Base-by-base conservation (phyloP, 2,888 invertebrate genomes). In the Desoria tigrina region DNA sequence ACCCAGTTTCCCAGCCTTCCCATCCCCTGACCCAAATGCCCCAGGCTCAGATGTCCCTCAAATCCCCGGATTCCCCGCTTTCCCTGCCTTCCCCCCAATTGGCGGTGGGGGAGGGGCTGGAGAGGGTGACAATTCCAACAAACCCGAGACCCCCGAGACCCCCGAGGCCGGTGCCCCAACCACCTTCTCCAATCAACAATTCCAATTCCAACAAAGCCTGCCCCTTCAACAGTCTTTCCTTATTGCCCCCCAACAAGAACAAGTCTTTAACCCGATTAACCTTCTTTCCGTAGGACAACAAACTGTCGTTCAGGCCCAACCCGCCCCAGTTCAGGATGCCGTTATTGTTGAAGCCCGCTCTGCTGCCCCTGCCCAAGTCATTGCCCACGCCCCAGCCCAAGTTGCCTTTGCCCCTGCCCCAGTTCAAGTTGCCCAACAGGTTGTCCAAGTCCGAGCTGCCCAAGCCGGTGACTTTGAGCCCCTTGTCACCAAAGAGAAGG, bases 401-500 rank as follows among this genome's bases (percentile, higher is more conserved):
- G 53, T 49, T 3, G 60, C 61, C 26, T 28, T 42, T 50, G 58
- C 56, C 32, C 51, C 53, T 27, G 54, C 57, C 45, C 32, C 63
- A 66, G 65, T 28, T 37, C 42, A 28, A 42, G 21, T 24, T 4
- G 59, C 59, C 28, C 60, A 53, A 23, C 55, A n/a, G 14, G 55
- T 53, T 37, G 65, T 55, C 42, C 23, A 56, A 16, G 39, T 71
- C 37, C 53, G 68, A 39, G 63, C 62, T 49, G 63, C 68, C 26
- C 68, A 71, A 66, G 71, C 71, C 58, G 71, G 61, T 45, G 68
- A 69, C 37, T 71, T 64, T 55, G 76, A 65, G 18, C 73, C 71
- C 27, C 61, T 75, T 51, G 76, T 76, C 63, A 71, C 72, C 61
- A 65, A 75, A 51, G 68, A 74, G 27, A 61, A 63, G 42, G 74